Evolutionary conservation across 2,113 vertebrate species (phyloP), one percentile per base, ranked within the genome.

Genomic region (Embiotoca jacksoni): DNA sequence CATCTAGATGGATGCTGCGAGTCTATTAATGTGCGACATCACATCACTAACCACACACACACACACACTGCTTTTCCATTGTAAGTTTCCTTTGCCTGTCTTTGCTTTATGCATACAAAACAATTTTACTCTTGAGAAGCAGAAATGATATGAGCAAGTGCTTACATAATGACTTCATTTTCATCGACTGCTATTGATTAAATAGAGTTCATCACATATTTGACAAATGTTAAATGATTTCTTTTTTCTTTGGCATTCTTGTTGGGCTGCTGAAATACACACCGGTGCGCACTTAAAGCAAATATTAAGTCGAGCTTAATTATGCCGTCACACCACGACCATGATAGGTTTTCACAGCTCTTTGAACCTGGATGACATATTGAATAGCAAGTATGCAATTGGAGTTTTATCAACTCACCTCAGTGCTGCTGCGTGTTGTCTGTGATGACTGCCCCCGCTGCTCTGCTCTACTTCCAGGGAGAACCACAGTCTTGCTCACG

Each of bases 351-450:
- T 74, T 14, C 37, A 71, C 13, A 33, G 30, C 39, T 64, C 16
- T 4, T 52, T 73, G 31, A 63, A 31, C 41, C 65, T n/a, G 23
- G 2, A 31, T 16, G 13, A 47, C 32, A 54, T 14, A 36, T 68
- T 49, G 54, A 14, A 35, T 16, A 30, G 32, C n/a, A n/a, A 36
- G 5, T 47, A 39, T 49, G 5, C 72, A 83, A 39, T 35, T 47
- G 11, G 13, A 70, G 73, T 62, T 23, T 59, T 23, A 32, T 79
- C n/a, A 74, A 69, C 90, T 93, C 63, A 91, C 92, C 89, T 57
- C 77, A 15, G 32, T n/a, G 69, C 58, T 73, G 80, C 72, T 71
- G 54, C 63, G 70, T 57, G 9, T 62, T 37, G 3, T 72, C 63
- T 69, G 65, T 72, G 72, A 66, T 16, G 16, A 49, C 75, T 9